Evolutionary conservation across 2,888 invertebrate genomes (phyloP).

Genomic region (Eurytoma adleriae): DNA sequence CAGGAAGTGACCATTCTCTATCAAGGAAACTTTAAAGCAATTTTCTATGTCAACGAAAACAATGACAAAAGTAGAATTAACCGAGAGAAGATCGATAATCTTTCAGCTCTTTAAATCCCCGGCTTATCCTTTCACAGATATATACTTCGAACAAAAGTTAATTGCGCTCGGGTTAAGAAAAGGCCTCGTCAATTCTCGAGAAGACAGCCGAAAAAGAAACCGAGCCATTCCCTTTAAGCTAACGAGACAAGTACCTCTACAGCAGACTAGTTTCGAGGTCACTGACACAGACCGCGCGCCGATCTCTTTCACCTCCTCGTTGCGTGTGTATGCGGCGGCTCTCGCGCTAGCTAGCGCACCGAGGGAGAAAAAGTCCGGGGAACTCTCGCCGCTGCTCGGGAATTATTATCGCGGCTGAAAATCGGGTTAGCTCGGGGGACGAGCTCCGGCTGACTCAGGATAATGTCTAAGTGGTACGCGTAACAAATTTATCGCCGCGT

Average conservation of each 20-base stretch:
- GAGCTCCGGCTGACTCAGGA: constrained; percentile 35
- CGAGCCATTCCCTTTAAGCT: background rate
- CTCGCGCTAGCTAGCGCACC: background rate
- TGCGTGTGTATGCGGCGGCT: background rate
- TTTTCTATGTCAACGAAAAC: too few relatives aligned
- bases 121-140: too few relatives aligned
- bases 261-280: constrained; percentile 9
- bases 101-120: too few relatives aligned
- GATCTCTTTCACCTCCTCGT: background rate
- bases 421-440: constrained; percentile 31
- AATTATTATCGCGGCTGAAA: constrained; percentile 28
- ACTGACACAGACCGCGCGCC: constrained; percentile 9
- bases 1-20: too few relatives aligned
- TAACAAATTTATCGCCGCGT: constrained; percentile 38
- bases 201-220: background rate
- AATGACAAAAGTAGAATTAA: too few relatives aligned
- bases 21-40: too few relatives aligned
- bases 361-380: background rate
- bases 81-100: too few relatives aligned
- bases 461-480: constrained; percentile 41
- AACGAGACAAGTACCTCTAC: background rate
- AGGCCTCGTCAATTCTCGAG: too few relatives aligned
- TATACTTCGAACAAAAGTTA: too few relatives aligned
- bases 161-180: too few relatives aligned
- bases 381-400: background rate